phyloP scores from a whole-genome alignment of 2,888 invertebrate genomes.

The Laothoe populi region DNA sequence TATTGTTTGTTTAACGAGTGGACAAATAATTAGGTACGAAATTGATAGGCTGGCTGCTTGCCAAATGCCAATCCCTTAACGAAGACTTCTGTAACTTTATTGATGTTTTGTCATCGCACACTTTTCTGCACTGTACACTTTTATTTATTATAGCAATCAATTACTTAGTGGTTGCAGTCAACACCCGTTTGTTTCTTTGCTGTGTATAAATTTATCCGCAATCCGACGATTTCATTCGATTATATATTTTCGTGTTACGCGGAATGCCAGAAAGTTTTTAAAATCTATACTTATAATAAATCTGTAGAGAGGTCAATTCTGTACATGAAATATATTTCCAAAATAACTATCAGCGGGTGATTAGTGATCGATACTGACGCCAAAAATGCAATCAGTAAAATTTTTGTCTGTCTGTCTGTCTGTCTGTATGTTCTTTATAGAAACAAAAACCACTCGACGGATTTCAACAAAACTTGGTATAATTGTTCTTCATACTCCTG shows the following conservation, averaged over 20 bases:
- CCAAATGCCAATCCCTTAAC: conserved; percentile 24
- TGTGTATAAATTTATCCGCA: conserved; percentile 2
- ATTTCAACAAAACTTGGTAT: no score
- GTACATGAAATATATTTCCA: no score
- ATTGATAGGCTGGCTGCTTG: conserved; percentile 5
- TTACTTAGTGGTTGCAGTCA: conserved; percentile 1
- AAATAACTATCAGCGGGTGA: no score
- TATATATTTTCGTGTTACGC: background rate
- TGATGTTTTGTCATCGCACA: conserved; percentile 18
- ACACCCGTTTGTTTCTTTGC: background rate
- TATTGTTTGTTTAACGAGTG: conserved; percentile 7
- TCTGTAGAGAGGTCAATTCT: no score
- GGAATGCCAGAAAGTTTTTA: background rate
- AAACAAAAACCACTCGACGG: no score
- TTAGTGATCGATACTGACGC: no score
- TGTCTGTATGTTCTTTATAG: no score
- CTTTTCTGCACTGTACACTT: background rate
- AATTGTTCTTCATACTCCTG: no score
- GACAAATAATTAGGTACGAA: background rate
- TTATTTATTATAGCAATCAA: background rate
- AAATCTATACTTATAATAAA: no score
- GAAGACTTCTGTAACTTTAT: conserved; percentile 18
- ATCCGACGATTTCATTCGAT: background rate
- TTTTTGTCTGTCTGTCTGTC: no score
- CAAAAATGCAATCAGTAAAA: no score